Evolutionary conservation across 2,888 invertebrate genomes (phyloP).

Genomic region (Xanthia togata): DNA sequence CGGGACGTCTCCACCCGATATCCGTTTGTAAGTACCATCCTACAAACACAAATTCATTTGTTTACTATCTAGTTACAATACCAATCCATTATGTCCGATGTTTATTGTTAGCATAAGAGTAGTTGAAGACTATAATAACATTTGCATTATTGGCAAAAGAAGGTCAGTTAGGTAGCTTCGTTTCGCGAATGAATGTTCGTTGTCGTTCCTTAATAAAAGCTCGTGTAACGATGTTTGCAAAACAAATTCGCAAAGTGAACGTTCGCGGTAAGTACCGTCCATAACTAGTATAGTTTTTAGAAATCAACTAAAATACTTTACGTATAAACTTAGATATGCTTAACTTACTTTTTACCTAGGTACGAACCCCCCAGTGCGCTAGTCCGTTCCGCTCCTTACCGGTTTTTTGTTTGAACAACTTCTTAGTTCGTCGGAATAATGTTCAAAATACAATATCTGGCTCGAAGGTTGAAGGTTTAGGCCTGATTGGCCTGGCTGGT

Average conservation of each 20-base stretch:
- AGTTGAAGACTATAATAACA: conserved; percentile 35
- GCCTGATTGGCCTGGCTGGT: no score
- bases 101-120: conserved; percentile 39
- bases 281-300: background rate
- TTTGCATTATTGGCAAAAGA: conserved; percentile 8
- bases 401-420: background rate
- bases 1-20: background rate
- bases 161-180: background rate
- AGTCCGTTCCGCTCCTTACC: no score
- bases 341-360: background rate
- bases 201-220: background rate
- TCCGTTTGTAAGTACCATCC: conserved; percentile 12
- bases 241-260: background rate
- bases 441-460: background rate
- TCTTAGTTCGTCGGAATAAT: background rate
- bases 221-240: background rate
- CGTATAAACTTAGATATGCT: background rate
- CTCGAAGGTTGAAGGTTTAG: background rate
- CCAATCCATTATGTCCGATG: conserved; percentile 31
- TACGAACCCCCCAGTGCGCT: background rate
- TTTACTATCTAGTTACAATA: conserved; percentile 57
- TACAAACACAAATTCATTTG: conserved; percentile 41
- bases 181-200: background rate
- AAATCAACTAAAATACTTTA: background rate
- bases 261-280: no score